These are phyloP conservation scores for Lutjanus erythropterus DNA, from an alignment of 2,113 vertebrate species.

Conservation along the genomic window DNA sequence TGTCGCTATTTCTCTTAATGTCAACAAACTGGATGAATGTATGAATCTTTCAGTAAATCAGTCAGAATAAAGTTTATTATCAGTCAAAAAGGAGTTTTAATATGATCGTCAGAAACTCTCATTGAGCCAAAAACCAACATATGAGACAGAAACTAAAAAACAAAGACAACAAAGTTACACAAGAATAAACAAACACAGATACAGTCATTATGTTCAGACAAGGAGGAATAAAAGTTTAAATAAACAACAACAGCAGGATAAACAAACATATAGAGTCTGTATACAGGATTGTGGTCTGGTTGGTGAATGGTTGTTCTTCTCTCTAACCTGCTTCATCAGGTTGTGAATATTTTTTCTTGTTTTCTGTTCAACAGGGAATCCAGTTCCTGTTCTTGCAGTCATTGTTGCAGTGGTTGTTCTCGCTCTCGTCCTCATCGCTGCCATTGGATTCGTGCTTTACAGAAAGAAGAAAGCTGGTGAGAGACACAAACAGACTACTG, in stretches of 20 bases:
- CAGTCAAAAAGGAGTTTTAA: too few relatives aligned
- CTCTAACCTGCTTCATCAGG: not conserved
- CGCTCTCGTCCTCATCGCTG: not conserved
- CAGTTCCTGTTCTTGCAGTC: not conserved
- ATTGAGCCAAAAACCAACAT: too few relatives aligned
- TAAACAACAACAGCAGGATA: not conserved
- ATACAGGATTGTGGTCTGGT: not conserved
- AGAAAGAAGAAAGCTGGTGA: constrained; percentile 22
- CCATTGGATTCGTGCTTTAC: not conserved
- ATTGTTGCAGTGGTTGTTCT: not conserved
- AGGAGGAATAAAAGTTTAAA: not conserved
- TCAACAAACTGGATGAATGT: too few relatives aligned
- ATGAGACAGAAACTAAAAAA: not conserved
- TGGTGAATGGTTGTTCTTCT: not conserved
- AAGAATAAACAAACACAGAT: not conserved
- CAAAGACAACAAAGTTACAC: not conserved
- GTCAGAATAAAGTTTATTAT: too few relatives aligned
- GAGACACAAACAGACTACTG: not conserved
- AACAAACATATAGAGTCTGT: not conserved
- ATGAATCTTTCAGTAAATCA: too few relatives aligned
- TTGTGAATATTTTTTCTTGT: not conserved
- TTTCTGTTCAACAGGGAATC: not conserved
- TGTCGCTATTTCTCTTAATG: too few relatives aligned
- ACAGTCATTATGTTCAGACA: not conserved
- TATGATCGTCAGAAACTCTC: too few relatives aligned